These are phyloP conservation scores for Dromiciops gliroides DNA, from an alignment of 2,113 vertebrate genomes.

Conservation along the genomic window DNA sequence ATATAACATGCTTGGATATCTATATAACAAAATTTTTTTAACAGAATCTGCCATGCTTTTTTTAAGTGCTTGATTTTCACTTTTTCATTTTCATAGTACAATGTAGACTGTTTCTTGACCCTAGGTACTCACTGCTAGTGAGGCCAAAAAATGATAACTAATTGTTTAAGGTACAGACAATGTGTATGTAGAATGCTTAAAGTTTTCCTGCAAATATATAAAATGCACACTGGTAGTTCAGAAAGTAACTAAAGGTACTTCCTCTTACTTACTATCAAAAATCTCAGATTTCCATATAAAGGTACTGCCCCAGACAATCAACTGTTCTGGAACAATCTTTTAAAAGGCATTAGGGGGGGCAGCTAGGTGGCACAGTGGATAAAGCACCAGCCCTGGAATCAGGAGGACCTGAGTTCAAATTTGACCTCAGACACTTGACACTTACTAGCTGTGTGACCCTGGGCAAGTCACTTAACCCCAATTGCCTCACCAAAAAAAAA, in stretches of 20 bases:
- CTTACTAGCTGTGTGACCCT: too few species aligned
- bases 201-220: not conserved
- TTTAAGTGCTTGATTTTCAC: not conserved
- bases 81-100: not conserved
- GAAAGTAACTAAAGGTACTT: not conserved
- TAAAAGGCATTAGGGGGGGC: not conserved
- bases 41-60: not conserved
- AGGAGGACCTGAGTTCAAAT: too few species aligned
- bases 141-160: not conserved
- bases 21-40: not conserved
- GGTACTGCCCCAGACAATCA: not conserved
- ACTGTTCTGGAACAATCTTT: not conserved
- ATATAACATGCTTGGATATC: not conserved
- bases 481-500: too few species aligned
- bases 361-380: too few species aligned
- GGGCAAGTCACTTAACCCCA: too few species aligned
- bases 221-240: not conserved
- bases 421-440: too few species aligned
- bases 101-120: not conserved
- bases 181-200: not conserved
- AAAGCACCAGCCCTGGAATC: too few species aligned
- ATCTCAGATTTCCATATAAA: not conserved
- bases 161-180: not conserved
- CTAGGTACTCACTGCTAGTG: not conserved
- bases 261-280: not conserved